Base-by-base conservation (phyloP, 1,140 invertebrate genomes). In the Grapholita molesta region DNA sequence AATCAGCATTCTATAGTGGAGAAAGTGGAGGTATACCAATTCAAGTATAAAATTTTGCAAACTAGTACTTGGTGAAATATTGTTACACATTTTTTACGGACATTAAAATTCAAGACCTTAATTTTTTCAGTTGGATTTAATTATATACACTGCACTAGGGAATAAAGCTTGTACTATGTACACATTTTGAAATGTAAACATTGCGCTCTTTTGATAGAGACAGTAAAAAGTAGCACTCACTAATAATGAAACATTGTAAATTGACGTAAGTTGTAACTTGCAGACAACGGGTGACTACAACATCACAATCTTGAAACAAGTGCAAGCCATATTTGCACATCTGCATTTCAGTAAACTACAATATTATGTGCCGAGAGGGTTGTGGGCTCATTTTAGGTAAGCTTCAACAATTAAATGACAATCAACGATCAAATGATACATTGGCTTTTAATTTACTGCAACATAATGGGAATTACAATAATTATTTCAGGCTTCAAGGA, bases 301-400 rank as follows among this genome's bases (percentile, higher is more conserved):
- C 85, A 95, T 99, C 52, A 97, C 96, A 18, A 99, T 99, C 78
- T 92, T 99, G 18, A 99, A 99, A 91, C 98, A 99, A 93, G 96
- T 99, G 52, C 99, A 99, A 93, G 97, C 97, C 6, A 99, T 99
- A 87, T 99, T 99, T 92, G 98, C 98, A 57, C 98, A 99, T 93
- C 93, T 99, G 76, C 97, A 98, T 53, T 97, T 97, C 83, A 99
- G 97, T 86, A 98, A 99, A 87, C 93, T 99, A 15, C 98, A 99
- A 92, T 99, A 98, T 93, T 99, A 99, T 92, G 96, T 99, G 82
- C 99, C 99, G 11, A 95, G 96, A 77, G 98, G 98, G 28, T 95
- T 99, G 69, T 99, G 98, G 98, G 98, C 97, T 82, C 97, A 99
- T 93, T 99, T 99, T 88, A 98, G 97, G 97, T 98, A 89, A 78